These are phyloP conservation scores for Zapornia atra DNA, from an alignment of 2,113 vertebrate genomes.

Conservation along the genomic window DNA sequence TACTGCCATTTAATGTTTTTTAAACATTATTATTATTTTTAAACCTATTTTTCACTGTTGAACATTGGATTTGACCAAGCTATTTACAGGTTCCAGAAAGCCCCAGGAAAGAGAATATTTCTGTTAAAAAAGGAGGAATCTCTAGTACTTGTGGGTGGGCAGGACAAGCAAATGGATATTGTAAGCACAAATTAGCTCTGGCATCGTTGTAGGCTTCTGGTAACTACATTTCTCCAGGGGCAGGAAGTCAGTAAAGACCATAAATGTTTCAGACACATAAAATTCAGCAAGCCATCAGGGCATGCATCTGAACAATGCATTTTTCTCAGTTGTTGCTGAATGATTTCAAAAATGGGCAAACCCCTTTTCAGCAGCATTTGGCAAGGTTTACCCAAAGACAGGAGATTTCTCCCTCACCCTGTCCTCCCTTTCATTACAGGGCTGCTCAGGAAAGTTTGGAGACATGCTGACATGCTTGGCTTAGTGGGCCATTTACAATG, in stretches of 20 bases:
- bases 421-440: neutral
- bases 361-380: neutral
- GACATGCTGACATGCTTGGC: rapidly evolving
- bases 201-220: neutral
- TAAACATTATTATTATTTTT: too few relatives aligned
- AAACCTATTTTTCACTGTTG: neutral
- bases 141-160: neutral
- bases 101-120: neutral
- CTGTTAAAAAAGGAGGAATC: neutral
- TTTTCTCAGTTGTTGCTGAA: neutral
- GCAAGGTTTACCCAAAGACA: neutral
- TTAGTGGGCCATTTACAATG: neutral
- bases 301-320: rapidly evolving
- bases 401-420: neutral
- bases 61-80: neutral
- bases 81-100: neutral
- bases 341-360: neutral
- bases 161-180: neutral
- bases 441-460: neutral
- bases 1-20: neutral
- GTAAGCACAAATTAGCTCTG: neutral
- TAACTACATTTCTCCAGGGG: neutral
- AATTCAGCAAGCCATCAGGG: neutral
- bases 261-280: neutral
- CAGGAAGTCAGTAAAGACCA: neutral